Conservation (phyloP, 2,888 invertebrate genomes). For the Sinohyriopsis cumingii region DNA sequence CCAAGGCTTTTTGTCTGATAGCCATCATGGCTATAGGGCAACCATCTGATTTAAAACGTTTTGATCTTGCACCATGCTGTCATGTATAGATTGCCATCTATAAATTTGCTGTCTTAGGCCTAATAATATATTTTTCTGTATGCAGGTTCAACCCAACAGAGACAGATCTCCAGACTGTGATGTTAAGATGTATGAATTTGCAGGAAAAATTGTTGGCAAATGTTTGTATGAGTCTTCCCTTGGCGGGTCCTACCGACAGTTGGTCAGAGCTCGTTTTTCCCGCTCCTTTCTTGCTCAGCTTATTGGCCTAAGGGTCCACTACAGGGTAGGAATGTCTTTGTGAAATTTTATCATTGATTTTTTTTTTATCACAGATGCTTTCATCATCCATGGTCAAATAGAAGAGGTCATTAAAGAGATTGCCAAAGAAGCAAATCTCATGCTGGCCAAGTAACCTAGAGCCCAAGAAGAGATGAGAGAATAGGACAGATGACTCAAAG, state of each 20-base stretch:
- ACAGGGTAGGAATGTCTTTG: conserved; percentile 79
- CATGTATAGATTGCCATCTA: no score
- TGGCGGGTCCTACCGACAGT: conserved; percentile 85
- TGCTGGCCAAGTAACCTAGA: no score
- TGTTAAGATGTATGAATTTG: conserved; percentile 90
- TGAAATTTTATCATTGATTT: not conserved
- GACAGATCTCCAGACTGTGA: conserved; percentile 83
- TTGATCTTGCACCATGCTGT: no score
- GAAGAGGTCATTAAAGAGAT: no score
- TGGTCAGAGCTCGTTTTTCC: conserved; percentile 91
- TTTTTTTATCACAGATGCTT: no score
- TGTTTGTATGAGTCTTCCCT: conserved; percentile 94
- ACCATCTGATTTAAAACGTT: no score
- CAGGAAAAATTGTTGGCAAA: conserved; percentile 94
- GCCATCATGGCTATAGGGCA: no score
- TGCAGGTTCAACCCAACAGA: conserved; percentile 83
- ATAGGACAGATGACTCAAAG: no score
- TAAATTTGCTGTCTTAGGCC: not conserved
- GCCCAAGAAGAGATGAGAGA: no score
- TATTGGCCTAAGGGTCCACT: conserved; percentile 92
- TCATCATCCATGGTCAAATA: no score
- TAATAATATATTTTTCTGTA: not conserved
- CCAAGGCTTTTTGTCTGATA: no score
- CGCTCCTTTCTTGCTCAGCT: conserved; percentile 94
- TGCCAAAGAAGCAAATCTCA: no score